These are phyloP conservation scores for Chrysomela aeneicollis DNA, from an alignment of 2,888 invertebrate genomes.

Conservation along the genomic window DNA sequence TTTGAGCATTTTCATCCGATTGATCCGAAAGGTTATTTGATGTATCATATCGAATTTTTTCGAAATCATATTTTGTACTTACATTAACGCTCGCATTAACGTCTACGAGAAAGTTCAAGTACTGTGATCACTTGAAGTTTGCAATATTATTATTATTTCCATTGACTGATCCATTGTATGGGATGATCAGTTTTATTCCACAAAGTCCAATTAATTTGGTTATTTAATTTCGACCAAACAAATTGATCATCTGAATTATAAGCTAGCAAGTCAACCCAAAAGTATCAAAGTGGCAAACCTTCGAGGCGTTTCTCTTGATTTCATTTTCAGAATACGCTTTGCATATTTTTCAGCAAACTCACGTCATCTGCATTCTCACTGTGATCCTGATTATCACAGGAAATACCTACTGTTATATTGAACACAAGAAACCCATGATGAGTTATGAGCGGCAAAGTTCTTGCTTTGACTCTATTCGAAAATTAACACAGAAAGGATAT, in stretches of 20 bases:
- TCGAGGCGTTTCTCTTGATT: not conserved
- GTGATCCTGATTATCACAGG: slow-evolving; percentile 3
- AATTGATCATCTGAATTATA: not conserved
- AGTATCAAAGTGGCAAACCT: not conserved
- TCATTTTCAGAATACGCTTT: not conserved
- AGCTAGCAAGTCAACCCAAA: not conserved
- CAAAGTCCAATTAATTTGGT: too few relatives aligned
- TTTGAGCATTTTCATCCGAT: too few relatives aligned
- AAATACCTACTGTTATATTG: slow-evolving; percentile 7
- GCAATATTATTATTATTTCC: too few relatives aligned
- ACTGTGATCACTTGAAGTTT: too few relatives aligned
- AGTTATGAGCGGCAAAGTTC: slow-evolving; percentile 15
- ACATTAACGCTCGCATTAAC: too few relatives aligned
- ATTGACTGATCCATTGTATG: too few relatives aligned
- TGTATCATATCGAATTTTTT: too few relatives aligned
- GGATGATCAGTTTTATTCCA: too few relatives aligned
- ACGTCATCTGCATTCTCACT: slow-evolving; percentile 13
- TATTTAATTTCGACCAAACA: too few relatives aligned
- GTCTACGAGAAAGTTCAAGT: too few relatives aligned
- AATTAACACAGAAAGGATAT: slow-evolving; percentile 12
- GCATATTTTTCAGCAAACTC: not conserved
- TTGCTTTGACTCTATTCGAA: slow-evolving; percentile 4
- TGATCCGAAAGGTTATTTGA: too few relatives aligned
- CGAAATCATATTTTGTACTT: too few relatives aligned
- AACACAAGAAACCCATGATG: slow-evolving; percentile 14